Percentiles rank a stretch among this genome's conserved stretches.
Evolutionary conservation across 2,888 invertebrate species (phyloP).

Genomic region (Athalia circularis): DNA sequence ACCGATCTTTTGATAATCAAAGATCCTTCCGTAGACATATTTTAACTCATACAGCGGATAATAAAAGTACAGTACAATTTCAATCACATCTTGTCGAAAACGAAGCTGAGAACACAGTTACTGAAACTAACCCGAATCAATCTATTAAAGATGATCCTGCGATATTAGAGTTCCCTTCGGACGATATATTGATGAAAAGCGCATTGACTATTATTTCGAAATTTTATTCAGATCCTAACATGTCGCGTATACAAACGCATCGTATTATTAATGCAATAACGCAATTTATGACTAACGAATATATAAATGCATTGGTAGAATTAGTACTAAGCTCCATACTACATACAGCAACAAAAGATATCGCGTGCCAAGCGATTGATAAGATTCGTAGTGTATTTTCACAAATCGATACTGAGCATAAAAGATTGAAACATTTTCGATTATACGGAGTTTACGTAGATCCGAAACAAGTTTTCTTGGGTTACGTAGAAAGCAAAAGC

Average conservation of each 20-base stretch:
- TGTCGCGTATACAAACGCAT: conserved; percentile 23
- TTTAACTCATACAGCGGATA: background rate
- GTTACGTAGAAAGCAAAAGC: conserved; percentile 16
- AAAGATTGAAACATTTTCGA: conserved; percentile 15
- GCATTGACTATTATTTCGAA: conserved; percentile 1
- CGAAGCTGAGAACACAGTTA: background rate
- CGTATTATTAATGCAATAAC: background rate
- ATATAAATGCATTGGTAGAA: background rate
- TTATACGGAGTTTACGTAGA: conserved; percentile 10
- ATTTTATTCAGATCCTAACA: conserved; percentile 20
- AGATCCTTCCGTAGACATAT: conserved; percentile 11
- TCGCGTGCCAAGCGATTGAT: conserved; percentile 6
- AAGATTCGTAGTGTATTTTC: conserved; percentile 5
- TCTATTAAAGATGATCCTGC: background rate
- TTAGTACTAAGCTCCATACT: conserved; percentile 6
- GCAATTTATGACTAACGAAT: conserved; percentile 16
- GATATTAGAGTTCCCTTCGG: background rate
- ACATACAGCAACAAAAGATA: background rate
- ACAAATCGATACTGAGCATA: background rate
- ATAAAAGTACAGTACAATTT: background rate
- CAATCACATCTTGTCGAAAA: background rate
- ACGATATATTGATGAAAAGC: conserved; percentile 1
- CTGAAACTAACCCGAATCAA: conserved; percentile 7
- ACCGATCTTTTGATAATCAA: too few species aligned
- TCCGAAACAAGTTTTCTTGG: conserved; percentile 9